Base-by-base conservation (phyloP, 1,140 invertebrate genomes). In the Neoseiulus cucumeris region DNA sequence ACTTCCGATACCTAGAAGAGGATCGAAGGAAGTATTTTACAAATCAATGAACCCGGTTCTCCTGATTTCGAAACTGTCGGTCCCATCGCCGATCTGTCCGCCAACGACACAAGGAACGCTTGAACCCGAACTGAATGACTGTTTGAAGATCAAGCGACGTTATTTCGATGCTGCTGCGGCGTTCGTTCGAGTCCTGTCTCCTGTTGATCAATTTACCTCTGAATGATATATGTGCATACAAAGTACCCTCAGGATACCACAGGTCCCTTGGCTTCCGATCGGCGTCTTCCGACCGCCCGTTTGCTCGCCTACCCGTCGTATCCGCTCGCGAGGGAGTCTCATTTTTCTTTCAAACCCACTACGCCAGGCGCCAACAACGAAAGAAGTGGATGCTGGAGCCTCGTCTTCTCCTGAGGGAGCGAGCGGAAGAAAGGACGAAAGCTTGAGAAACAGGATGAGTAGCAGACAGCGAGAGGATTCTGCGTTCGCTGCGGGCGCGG, bases 211-310 rank as follows among this genome's bases (percentile, higher is more conserved):
- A 59, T 59, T 59, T 59, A 59, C 51, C 51, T 33, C 33, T 39
- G 33, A 59, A 59, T 59, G 51, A 59, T 59, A 59, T 59, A 59
- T 59, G 51, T 59, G 22, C 51, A 59, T 59, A 59, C 51, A 59
- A 59, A 59, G 22, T 59, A 59, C 51, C 45, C 45, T 33, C 51
- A 59, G 51, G 51, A 59, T 59, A 59, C 51, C 51, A 59, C 22
- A 25, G 51, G 51, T 59, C 25, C 51, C 22, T 17, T 20, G 25
- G 51, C 12, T 29, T 25, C 51, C 22, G 51, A 17, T 25, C 18
- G 18, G 45, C 45, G 4, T 14, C 18, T 47, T 28, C 45, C 45
- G 18, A 47, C 17, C 45, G 45, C 33, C 33, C 33, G 33, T 39
- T 39, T 39, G 33, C 33, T 4, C 33, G 33, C 33, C 33, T 9